phyloP scores from a whole-genome alignment of 2,888 invertebrate genomes.

The Ichneumon xanthorius region DNA sequence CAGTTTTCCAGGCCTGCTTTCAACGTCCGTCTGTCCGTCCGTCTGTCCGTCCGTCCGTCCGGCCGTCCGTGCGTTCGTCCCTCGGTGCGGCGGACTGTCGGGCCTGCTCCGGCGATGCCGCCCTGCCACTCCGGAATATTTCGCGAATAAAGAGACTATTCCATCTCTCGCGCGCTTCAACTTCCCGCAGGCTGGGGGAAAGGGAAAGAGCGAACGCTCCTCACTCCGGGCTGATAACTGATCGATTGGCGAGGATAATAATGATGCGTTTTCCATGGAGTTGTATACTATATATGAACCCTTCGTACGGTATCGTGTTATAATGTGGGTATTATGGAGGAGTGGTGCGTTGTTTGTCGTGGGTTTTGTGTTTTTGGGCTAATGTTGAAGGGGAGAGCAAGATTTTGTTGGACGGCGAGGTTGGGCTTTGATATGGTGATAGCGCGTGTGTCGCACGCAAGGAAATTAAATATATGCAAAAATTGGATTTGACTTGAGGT shows the following conservation, averaged over 20 bases:
- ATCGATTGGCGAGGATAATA: slow-evolving; percentile 63
- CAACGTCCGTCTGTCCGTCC: slow-evolving; percentile 23
- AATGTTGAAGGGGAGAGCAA: background rate
- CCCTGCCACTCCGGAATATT: slow-evolving; percentile 23
- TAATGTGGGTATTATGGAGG: no score
- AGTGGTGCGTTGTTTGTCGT: slow-evolving; percentile 53
- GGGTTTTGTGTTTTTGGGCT: no score
- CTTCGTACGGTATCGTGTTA: background rate
- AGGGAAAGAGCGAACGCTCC: background rate
- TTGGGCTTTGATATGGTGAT: no score
- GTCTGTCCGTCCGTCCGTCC: slow-evolving; percentile 37
- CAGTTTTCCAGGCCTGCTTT: slow-evolving; percentile 62
- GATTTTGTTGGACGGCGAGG: no score
- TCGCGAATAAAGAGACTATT: slow-evolving; percentile 43
- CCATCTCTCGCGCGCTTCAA: background rate
- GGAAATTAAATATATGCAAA: no score
- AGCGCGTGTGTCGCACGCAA: no score
- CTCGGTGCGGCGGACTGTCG: background rate
- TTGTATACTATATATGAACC: background rate
- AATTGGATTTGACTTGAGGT: no score
- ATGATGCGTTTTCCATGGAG: slow-evolving; percentile 58
- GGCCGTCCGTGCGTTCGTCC: slow-evolving; percentile 36
- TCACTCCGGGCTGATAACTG: slow-evolving; percentile 56
- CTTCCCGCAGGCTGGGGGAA: background rate
- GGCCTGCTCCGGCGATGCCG: background rate